Evolutionary conservation across 2,888 invertebrate genomes (phyloP).

Genomic region (Antitype chi): DNA sequence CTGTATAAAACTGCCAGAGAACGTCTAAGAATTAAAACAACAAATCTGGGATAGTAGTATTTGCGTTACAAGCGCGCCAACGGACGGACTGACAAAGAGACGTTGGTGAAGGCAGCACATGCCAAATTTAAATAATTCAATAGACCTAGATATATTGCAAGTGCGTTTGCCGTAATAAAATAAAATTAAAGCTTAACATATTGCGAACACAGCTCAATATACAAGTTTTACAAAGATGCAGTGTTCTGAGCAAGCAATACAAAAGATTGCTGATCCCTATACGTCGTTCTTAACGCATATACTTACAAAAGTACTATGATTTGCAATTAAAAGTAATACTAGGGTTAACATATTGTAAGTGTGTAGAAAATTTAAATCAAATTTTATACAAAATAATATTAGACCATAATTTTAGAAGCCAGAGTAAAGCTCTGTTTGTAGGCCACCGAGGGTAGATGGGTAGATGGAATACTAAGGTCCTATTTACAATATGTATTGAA

Average conservation of each 20-base stretch:
- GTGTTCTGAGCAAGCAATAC: constrained; percentile 7
- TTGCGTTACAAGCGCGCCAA: background rate
- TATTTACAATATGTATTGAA: constrained; percentile 11
- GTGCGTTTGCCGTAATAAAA: constrained; percentile 45
- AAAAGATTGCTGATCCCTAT: background rate
- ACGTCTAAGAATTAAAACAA: background rate
- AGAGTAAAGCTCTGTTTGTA: constrained; percentile 32
- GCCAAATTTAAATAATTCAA: constrained; percentile 23
- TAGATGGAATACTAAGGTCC: background rate
- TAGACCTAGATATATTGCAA: constrained; percentile 24
- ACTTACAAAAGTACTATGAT: constrained; percentile 25
- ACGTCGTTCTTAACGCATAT: background rate
- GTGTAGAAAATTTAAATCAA: constrained; percentile 23
- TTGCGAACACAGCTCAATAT: constrained; percentile 55
- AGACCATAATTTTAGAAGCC: constrained; percentile 36
- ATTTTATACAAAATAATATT: constrained; percentile 38
- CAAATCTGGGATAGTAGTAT: background rate
- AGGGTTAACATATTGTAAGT: constrained; percentile 17
- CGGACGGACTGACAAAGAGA: background rate
- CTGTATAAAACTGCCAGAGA: background rate
- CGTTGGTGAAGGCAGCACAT: constrained; percentile 4
- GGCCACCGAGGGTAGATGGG: constrained; percentile 27
- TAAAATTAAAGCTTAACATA: constrained; percentile 61
- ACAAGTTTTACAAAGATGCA: constrained; percentile 26
- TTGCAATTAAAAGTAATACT: constrained; percentile 10